Conservation (phyloP, 2,888 invertebrate genomes). For the Ichneumoninae sp. region DNA sequence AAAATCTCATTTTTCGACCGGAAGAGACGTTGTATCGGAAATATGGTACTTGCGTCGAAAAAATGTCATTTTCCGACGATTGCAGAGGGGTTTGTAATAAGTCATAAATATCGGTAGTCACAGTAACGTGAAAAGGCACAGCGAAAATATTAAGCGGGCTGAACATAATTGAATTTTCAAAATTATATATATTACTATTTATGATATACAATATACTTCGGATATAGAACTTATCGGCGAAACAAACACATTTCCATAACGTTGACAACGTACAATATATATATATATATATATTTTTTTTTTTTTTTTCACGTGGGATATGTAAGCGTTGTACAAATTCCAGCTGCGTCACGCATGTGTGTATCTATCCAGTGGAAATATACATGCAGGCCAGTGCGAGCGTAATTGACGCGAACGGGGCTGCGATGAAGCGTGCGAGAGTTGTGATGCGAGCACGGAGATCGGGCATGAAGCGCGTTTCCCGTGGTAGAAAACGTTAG, state of each 20-base stretch:
- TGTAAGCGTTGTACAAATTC: background rate
- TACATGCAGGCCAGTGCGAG: constrained; percentile 66
- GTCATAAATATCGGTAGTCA: no score
- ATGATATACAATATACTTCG: background rate
- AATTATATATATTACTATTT: background rate
- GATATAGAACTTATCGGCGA: background rate
- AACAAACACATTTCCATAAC: background rate
- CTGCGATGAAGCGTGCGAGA: constrained; percentile 68
- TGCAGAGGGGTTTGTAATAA: no score
- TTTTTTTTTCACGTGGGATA: background rate
- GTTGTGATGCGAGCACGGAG: constrained; percentile 11
- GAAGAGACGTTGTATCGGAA: no score
- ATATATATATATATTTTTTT: background rate
- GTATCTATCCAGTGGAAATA: background rate
- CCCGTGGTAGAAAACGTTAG: constrained; percentile 20
- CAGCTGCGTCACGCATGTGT: background rate
- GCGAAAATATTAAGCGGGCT: no score
- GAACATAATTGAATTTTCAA: no score
- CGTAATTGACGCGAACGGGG: constrained; percentile 74
- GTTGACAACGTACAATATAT: background rate
- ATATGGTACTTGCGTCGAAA: no score
- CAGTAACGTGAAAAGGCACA: no score
- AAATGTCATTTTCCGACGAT: no score
- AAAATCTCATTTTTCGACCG: no score
- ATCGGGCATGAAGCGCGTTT: constrained; percentile 9